These are phyloP conservation scores for Gandaritis pyraliata DNA, from an alignment of 2,888 invertebrate genomes.

Conservation along the genomic window DNA sequence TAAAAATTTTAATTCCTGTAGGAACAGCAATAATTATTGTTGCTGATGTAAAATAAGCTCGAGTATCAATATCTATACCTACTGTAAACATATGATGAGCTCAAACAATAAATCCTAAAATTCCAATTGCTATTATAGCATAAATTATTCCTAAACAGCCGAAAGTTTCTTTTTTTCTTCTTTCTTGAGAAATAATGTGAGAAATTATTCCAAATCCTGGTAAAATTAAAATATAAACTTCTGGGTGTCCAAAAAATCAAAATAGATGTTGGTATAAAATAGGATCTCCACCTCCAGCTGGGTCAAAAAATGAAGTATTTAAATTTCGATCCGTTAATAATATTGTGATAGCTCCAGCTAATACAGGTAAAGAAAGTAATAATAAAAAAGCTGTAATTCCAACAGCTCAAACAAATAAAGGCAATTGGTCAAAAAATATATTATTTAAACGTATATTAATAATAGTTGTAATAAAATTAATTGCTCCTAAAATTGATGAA, in stretches of 20 bases:
- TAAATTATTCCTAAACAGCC: conserved; percentile 91
- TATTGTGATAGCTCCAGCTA: conserved; percentile 93
- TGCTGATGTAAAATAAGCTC: conserved; percentile 93
- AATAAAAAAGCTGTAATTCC: conserved; percentile 81
- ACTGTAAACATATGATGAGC: conserved; percentile 94
- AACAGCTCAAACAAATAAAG: conserved; percentile 90
- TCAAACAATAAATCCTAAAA: conserved; percentile 93
- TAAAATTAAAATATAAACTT: conserved; percentile 94
- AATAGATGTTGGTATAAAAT: conserved; percentile 93
- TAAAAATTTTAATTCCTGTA: conserved; percentile 93
- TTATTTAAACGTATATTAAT: conserved; percentile 87
- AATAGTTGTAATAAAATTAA: conserved; percentile 92
- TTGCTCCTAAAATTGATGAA: conserved; percentile 89
- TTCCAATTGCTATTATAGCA: conserved; percentile 92
- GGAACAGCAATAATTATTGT: conserved; percentile 95
- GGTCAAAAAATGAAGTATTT: conserved; percentile 93
- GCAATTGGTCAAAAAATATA: conserved; percentile 86
- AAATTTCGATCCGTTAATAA: conserved; percentile 91
- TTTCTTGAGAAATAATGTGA: conserved; percentile 90
- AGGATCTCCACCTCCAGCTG: conserved; percentile 91
- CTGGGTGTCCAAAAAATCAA: conserved; percentile 95
- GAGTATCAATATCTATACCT: conserved; percentile 92
- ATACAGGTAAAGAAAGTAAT: conserved; percentile 88
- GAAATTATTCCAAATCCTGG: conserved; percentile 93
- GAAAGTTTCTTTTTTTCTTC: conserved; percentile 90